Conservation (phyloP, 2,888 invertebrate species). For the Lepidochitona cinerea region DNA sequence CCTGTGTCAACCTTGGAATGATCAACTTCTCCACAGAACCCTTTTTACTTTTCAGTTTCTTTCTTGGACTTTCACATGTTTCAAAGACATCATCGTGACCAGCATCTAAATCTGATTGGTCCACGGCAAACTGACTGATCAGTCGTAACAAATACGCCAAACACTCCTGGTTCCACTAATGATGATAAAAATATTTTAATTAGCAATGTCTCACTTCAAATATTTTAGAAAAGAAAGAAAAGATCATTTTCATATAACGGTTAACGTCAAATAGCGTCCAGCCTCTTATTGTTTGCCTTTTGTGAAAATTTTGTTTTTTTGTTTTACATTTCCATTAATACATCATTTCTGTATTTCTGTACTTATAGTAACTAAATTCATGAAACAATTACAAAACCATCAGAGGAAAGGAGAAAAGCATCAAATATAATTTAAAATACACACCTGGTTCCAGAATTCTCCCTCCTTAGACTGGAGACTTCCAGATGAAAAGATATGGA, state of each 20-base stretch:
- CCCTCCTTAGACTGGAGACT: conserved; percentile 79
- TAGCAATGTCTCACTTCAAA: too few relatives aligned
- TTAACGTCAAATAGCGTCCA: too few relatives aligned
- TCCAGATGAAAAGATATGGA: conserved; percentile 92
- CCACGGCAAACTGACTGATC: conserved; percentile 87
- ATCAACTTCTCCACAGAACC: conserved; percentile 76
- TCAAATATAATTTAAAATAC: too few relatives aligned
- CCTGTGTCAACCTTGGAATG: conserved; percentile 82
- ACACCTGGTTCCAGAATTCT: conserved; percentile 77
- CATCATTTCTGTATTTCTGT: too few relatives aligned
- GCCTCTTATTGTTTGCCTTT: too few relatives aligned
- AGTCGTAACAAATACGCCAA: conserved; percentile 88
- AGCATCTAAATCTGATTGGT: conserved; percentile 57
- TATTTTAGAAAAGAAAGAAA: too few relatives aligned
- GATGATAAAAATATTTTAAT: conserved; percentile 4
- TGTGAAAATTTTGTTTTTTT: too few relatives aligned
- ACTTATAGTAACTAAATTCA: too few relatives aligned
- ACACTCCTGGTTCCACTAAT: conserved; percentile 93
- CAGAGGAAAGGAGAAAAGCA: too few relatives aligned
- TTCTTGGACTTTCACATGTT: conserved; percentile 59
- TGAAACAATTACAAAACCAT: too few relatives aligned
- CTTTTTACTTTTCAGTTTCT: conserved; percentile 59
- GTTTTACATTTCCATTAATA: too few relatives aligned
- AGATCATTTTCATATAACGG: too few relatives aligned
- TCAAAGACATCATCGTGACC: conserved; percentile 61